Percentiles rank a stretch among this genome's conserved stretches.
Evolutionary conservation across 2,113 vertebrate genomes (phyloP).

Genomic region (Ginglymostoma cirratum): DNA sequence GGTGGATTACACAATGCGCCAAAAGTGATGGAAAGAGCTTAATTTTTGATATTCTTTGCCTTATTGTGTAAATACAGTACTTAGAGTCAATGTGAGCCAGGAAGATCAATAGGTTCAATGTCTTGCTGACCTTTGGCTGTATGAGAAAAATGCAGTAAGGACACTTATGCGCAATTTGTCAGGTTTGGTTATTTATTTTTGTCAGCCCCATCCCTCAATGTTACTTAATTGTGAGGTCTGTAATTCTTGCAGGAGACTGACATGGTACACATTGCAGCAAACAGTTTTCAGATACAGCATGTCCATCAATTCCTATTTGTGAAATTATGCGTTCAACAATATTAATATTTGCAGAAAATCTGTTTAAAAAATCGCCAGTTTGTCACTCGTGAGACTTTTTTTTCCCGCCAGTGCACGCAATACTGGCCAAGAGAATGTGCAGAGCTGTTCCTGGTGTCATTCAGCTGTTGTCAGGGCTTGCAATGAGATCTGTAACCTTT

Average conservation of each 20-base stretch:
- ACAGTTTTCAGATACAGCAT: background rate
- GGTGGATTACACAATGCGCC: background rate
- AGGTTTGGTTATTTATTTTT: background rate
- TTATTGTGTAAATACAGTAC: background rate
- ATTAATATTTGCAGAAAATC: background rate
- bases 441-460: no score
- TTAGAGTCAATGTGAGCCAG: background rate
- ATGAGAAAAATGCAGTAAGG: background rate
- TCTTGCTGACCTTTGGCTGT: background rate
- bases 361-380: background rate
- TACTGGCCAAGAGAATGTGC: background rate
- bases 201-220: background rate
- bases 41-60: background rate
- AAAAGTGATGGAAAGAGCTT: background rate
- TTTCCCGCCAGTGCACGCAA: background rate
- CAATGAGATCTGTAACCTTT: background rate
- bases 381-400: background rate
- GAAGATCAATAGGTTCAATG: background rate
- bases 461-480: background rate
- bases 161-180: background rate
- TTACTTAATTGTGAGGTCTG: background rate
- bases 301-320: background rate
- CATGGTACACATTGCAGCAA: background rate
- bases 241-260: background rate
- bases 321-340: background rate